Evolutionary conservation across 1,140 invertebrate species (phyloP).

Genomic region (Zophobas atratus): DNA sequence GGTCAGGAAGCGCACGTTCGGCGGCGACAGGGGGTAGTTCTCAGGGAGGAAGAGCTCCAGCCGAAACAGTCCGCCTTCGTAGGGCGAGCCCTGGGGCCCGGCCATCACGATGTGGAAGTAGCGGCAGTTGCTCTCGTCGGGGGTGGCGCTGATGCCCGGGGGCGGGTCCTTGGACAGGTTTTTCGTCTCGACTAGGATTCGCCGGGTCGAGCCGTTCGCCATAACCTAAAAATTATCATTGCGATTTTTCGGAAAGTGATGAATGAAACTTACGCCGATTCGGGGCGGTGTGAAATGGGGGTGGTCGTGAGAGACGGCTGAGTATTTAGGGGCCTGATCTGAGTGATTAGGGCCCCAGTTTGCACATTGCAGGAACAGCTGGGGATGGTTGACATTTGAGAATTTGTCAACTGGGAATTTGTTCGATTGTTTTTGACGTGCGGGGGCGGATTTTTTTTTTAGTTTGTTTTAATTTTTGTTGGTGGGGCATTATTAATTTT

Average conservation of each 20-base stretch:
- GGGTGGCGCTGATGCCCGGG: slow-evolving; percentile 81
- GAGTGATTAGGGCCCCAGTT: too few relatives aligned
- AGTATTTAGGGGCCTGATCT: too few relatives aligned
- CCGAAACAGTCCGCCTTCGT: slow-evolving; percentile 85
- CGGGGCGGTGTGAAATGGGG: too few relatives aligned
- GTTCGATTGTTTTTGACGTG: too few relatives aligned
- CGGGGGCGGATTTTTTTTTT: too few relatives aligned
- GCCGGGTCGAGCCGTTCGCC: slow-evolving; percentile 59
- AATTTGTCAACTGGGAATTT: too few relatives aligned
- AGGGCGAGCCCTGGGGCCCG: slow-evolving; percentile 78
- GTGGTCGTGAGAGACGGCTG: too few relatives aligned
- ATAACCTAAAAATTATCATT: slow-evolving; percentile 52
- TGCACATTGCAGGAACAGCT: too few relatives aligned
- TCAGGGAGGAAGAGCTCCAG: slow-evolving; percentile 85
- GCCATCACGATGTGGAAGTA: slow-evolving; percentile 85
- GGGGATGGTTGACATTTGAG: too few relatives aligned
- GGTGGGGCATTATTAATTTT: too few relatives aligned
- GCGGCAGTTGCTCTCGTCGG: slow-evolving; percentile 82
- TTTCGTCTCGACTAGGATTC: slow-evolving; percentile 66
- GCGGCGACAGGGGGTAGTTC: slow-evolving; percentile 86
- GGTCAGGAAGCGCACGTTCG: slow-evolving; percentile 84
- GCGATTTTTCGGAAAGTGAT: background rate
- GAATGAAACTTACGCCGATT: background rate
- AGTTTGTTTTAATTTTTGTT: too few relatives aligned
- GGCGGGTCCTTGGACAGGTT: slow-evolving; percentile 73